A percentile compares a stretch with the other conserved stretches of the same genome.
Evolutionary conservation across 2,888 invertebrate species (phyloP).

Genomic region (Cartodere bifasciata): DNA sequence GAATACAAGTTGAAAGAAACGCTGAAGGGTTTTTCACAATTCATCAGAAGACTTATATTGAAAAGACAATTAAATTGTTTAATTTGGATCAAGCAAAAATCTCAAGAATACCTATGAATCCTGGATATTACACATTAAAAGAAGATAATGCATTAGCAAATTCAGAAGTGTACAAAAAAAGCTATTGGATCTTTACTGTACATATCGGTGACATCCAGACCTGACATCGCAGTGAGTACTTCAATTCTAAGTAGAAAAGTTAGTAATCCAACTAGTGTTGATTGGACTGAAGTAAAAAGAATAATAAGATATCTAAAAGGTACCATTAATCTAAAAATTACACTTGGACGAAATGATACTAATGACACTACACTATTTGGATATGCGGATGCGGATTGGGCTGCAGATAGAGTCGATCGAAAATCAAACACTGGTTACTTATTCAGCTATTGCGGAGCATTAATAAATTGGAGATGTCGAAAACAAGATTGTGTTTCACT

Average conservation of each 20-base stretch:
- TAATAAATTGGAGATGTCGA: slow-evolving; percentile 21
- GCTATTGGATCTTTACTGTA: too few species aligned
- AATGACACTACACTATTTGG: slow-evolving; percentile 10
- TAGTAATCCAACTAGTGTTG: slow-evolving; percentile 16
- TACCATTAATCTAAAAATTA: slow-evolving; percentile 13
- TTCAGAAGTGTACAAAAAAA: slow-evolving; percentile 14
- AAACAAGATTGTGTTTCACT: slow-evolving; percentile 20
- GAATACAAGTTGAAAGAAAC: slow-evolving; percentile 7
- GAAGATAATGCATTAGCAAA: neutral
- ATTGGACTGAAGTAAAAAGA: slow-evolving; percentile 23
- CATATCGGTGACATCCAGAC: too few species aligned
- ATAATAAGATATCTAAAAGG: slow-evolving; percentile 18
- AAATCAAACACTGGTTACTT: slow-evolving; percentile 25
- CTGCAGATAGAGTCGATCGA: slow-evolving; percentile 19
- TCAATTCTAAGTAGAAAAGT: slow-evolving; percentile 20
- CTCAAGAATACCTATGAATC: slow-evolving; percentile 10
- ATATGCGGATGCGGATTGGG: slow-evolving; percentile 28
- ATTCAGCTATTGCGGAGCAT: slow-evolving; percentile 17
- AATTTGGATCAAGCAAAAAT: slow-evolving; percentile 9
- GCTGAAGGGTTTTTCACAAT: too few species aligned
- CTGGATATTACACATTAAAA: slow-evolving; percentile 7
- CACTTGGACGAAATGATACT: slow-evolving; percentile 4
- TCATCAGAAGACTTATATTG: too few species aligned
- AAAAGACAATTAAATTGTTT: too few species aligned
- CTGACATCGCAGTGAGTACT: slow-evolving; percentile 20